Evolutionary conservation across 2,113 vertebrate genomes (phyloP), one percentile per base, ranked within the genome.

Genomic region (Cynoglossus semilaevis): DNA sequence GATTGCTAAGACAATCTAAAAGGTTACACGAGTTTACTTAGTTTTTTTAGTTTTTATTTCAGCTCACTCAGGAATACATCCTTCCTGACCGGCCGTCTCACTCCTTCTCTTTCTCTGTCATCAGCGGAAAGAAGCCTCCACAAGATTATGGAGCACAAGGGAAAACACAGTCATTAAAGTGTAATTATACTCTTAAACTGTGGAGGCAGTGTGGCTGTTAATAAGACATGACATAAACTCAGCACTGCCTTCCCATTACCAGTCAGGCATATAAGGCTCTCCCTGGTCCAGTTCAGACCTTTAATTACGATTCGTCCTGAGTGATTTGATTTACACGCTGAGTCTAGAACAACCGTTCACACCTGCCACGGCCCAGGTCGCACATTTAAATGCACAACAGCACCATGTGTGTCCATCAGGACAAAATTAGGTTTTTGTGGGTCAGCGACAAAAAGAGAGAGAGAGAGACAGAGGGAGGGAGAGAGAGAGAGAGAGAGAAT

Each of bases 121-220:
- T 48, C 50, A 74, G 63, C 58, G 59, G 73, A 83, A 88, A 81
- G 62, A 81, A 62, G 48, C 46, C n/a, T 76, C 63, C 66, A 3
- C 78, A 82, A 75, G 66, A 77, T 79, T 83, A 84, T 70, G 79
- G 74, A 77, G 71, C 51, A 15, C 49, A 44, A 15, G 69, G 63
- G 72, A 80, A 80, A 80, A 82, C 76, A 76, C 47, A 65, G 82
- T 76, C 63, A 84, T 87, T 86, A 82, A 72, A 85, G 67, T 76
- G 73, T 65, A 70, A 87, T 83, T 76, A 77, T 70, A 66, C 69
- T 66, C 68, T 65, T 63, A 59, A 54, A 73, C 66, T 76, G 46
- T 29, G 70, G 70, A 66, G 67, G 68, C 68, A 61, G 53, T 15
- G 37, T 16, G 36, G 51, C 55, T 65, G 62, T 61, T 77, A 73